Evolutionary conservation across 2,888 invertebrate species (phyloP), one percentile per base, ranked within the genome.

Genomic region (Sminthurides aquaticus): DNA sequence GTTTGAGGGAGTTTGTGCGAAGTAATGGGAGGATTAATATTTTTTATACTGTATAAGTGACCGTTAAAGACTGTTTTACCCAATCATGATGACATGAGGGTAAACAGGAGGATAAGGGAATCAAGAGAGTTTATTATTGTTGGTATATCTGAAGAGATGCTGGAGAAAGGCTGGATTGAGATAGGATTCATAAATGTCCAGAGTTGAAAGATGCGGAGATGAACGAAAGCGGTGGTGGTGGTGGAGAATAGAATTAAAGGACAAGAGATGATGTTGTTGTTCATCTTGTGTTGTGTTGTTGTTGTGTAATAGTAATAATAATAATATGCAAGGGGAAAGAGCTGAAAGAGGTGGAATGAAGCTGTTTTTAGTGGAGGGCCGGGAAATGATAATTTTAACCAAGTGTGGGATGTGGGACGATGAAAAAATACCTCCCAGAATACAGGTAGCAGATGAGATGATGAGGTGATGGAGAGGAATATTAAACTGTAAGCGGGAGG

Each of bases 401-500:
- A 52, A 52, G 52, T n/a, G 22, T 18, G 52, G 5, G 52, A 20
- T 52, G 18, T 20, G 18, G 52, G 18, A 52, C 5, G 20, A 8
- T 15, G 52, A 52, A 52, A 52, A 52, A 52, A 52, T 52, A 52
- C 52, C 52, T 52, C 52, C 52, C 52, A 52, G 22, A 22, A 52
- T 52, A 52, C 52, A 52, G 52, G 52, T 52, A 52, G 52, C 52
- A 52, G 52, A 20, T 52, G 52, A 20, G 52, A 20, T 52, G 52
- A 8, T 18, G 52, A 52, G 52, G 27, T 22, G 49, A 26, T 15
- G 27, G 54, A 60, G 54, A 54, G 5, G 24, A 60, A 49, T 29
- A 18, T 54, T 27, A 54, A 60, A 52, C 34, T 54, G 52, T 52
- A 20, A 20, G 52, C 52, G 20, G 52, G 52, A 52, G 52, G 22